These are phyloP conservation scores for Oreotrochilus melanogaster DNA, from an alignment of 2,113 vertebrate species.

Conservation along the genomic window DNA sequence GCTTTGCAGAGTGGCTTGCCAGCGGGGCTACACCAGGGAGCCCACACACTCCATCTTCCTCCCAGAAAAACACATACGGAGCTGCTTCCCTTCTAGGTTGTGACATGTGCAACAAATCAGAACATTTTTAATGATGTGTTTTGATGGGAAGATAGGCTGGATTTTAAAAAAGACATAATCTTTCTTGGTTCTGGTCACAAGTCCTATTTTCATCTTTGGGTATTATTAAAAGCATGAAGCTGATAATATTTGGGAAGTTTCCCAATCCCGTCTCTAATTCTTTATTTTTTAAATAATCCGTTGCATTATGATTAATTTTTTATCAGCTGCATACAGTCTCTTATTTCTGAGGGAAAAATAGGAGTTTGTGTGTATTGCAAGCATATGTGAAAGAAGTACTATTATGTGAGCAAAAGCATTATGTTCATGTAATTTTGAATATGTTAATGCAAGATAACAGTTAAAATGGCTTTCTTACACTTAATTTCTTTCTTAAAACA, in stretches of 20 bases:
- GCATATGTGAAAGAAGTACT: background rate
- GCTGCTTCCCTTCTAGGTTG: background rate
- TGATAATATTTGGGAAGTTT: background rate
- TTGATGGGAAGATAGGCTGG: background rate
- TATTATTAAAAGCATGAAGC: background rate
- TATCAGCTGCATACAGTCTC: background rate
- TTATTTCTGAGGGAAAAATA: background rate
- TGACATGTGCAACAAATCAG: background rate
- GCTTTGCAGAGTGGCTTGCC: background rate
- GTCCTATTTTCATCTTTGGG: background rate
- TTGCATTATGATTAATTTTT: background rate
- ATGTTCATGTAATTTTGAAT: background rate
- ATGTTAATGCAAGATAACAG: background rate
- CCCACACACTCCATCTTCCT: constrained; percentile 1
- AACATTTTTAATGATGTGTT: background rate
- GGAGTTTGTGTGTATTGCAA: background rate
- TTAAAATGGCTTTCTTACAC: background rate
- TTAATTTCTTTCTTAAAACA: background rate
- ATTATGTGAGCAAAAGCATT: background rate
- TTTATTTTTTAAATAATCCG: background rate
- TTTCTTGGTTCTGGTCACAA: background rate
- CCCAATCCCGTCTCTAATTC: background rate
- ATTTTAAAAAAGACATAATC: background rate
- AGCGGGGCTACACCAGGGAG: background rate
- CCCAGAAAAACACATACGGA: background rate